These are phyloP conservation scores for Oncorhynchus masou DNA, from an alignment of 2,113 vertebrate genomes.

Conservation along the genomic window DNA sequence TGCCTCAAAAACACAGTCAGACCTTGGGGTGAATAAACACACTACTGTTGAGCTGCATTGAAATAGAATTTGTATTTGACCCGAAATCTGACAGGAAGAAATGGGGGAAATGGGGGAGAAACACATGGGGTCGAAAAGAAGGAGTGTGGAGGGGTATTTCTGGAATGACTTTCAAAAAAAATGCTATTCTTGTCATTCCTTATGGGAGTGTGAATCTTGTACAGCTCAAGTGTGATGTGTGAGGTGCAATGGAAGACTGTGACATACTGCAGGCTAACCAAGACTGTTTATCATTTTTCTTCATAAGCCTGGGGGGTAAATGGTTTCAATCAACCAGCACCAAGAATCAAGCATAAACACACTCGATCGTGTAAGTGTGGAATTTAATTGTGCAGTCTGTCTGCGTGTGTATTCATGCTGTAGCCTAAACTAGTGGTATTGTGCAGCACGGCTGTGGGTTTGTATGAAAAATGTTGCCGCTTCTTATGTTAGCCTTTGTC, in stretches of 20 bases:
- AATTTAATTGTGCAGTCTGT: neutral
- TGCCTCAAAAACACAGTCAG: constrained; percentile 19
- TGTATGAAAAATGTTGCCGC: constrained; percentile 24
- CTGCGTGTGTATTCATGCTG: neutral
- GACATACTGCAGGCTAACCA: too few species aligned
- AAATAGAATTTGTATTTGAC: constrained; percentile 9
- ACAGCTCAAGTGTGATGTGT: constrained; percentile 6
- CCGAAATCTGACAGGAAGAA: constrained; percentile 27
- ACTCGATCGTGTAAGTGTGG: neutral
- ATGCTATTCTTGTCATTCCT: constrained; percentile 51
- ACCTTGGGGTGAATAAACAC: constrained; percentile 40
- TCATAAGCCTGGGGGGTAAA: too few species aligned
- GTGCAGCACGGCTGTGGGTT: too few species aligned
- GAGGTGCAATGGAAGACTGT: too few species aligned
- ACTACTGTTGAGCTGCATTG: constrained; percentile 7
- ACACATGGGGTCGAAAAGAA: neutral
- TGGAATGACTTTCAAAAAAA: constrained; percentile 57
- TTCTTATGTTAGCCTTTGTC: constrained; percentile 56
- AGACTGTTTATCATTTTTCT: too few species aligned
- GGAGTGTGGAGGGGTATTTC: constrained; percentile 27
- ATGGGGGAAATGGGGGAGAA: constrained; percentile 34
- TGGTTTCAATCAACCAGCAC: constrained; percentile 14
- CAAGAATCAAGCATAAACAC: neutral
- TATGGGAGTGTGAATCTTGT: constrained; percentile 3
- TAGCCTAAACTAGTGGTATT: neutral